These are phyloP conservation scores for Belonocnema kinseyi DNA, from an alignment of 1,140 invertebrate species.

Conservation along the genomic window DNA sequence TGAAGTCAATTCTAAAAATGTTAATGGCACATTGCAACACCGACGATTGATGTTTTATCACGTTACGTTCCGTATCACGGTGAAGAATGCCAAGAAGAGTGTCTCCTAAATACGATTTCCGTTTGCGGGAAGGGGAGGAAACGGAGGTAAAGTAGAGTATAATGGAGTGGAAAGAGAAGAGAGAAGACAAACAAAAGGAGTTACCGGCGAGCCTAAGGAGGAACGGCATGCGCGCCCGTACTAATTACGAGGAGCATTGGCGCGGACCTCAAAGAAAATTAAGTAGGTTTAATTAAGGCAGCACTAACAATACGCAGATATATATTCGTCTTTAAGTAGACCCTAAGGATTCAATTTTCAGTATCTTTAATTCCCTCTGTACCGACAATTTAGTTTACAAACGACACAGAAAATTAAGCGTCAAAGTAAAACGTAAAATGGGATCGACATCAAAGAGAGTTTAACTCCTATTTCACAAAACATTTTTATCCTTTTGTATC, in stretches of 20 bases:
- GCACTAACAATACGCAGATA: slow-evolving; percentile 62
- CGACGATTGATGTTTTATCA: slow-evolving; percentile 28
- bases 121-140: slow-evolving; percentile 13
- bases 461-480: neutral
- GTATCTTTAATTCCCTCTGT: slow-evolving; percentile 46
- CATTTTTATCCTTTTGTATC: neutral
- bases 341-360: slow-evolving; percentile 55
- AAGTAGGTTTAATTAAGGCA: slow-evolving; percentile 71
- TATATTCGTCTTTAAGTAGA: slow-evolving; percentile 59
- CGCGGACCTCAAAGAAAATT: slow-evolving; percentile 63
- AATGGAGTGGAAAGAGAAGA: slow-evolving; percentile 44
- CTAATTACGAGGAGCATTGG: slow-evolving; percentile 70
- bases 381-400: slow-evolving; percentile 25
- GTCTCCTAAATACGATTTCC: slow-evolving; percentile 48
- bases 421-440: slow-evolving; percentile 11
- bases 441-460: neutral
- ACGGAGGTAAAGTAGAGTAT: slow-evolving; percentile 40
- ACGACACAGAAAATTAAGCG: slow-evolving; percentile 29
- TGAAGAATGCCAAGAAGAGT: slow-evolving; percentile 47
- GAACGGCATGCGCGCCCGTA: slow-evolving; percentile 65
- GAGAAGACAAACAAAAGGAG: slow-evolving; percentile 47
- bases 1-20: slow-evolving; percentile 14
- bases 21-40: slow-evolving; percentile 27
- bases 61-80: slow-evolving; percentile 31
- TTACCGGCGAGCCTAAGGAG: slow-evolving; percentile 50